These are phyloP conservation scores for Alitta virens DNA, from an alignment of 2,888 invertebrate genomes.

Conservation along the genomic window DNA sequence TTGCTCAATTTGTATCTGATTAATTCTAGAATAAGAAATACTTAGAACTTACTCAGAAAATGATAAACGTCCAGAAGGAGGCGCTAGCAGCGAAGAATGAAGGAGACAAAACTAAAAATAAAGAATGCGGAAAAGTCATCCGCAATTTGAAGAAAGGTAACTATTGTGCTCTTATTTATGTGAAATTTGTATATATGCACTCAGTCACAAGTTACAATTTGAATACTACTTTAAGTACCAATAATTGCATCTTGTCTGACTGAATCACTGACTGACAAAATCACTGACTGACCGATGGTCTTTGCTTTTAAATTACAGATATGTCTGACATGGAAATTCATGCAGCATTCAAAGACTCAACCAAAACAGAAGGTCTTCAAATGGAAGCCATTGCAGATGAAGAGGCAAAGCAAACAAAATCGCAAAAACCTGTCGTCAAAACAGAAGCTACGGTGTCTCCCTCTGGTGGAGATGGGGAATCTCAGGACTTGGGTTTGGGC, in stretches of 20 bases:
- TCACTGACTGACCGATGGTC: no score
- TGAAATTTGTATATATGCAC: no score
- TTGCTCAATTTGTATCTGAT: no score
- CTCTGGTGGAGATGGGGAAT: neutral
- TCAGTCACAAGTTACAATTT: no score
- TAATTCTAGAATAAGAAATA: no score
- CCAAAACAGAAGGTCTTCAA: neutral
- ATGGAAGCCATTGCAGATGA: slow-evolving; percentile 26
- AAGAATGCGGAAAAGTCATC: neutral
- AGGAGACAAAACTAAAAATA: neutral
- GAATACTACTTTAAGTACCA: no score
- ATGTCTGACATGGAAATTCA: slow-evolving; percentile 15
- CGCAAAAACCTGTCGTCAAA: no score
- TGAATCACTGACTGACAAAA: no score
- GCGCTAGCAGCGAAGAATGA: neutral
- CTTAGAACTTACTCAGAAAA: neutral
- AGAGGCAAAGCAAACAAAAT: neutral
- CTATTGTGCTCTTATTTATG: no score
- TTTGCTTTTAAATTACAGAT: slow-evolving; percentile 8
- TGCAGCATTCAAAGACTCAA: no score
- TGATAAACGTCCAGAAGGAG: neutral
- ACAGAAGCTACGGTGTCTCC: no score
- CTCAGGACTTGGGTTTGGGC: neutral
- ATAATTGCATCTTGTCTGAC: no score
- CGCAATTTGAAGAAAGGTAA: neutral